A percentile compares a stretch with the other conserved stretches of the same genome.
Evolutionary conservation across 2,797 vertebrate genomes (phyloP).

Genomic region (Leuciscus waleckii): DNA sequence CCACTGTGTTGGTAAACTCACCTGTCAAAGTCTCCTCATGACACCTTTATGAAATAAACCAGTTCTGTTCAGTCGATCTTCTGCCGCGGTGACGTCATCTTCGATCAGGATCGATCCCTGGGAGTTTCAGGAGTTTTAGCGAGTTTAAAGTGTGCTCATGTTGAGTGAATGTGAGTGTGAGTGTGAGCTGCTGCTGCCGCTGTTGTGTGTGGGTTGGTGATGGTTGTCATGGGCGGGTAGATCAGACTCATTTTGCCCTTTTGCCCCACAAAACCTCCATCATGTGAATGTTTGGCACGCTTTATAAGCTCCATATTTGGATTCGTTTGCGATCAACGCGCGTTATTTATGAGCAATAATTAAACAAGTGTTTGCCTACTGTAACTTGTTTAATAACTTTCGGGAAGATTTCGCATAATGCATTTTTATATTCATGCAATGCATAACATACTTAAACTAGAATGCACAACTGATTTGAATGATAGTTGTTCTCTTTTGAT

Average conservation of each 20-base stretch:
- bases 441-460: background rate
- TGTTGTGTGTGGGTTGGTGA: slow-evolving; percentile 32
- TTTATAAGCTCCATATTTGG: slow-evolving; percentile 14
- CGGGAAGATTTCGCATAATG: background rate
- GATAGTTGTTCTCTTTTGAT: background rate
- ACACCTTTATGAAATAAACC: background rate
- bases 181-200: background rate
- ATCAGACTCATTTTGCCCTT: slow-evolving; percentile 46
- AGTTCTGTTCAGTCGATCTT: background rate
- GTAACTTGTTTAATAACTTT: background rate
- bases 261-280: slow-evolving; percentile 36
- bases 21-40: background rate
- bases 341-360: background rate
- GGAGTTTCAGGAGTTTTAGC: background rate
- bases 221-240: slow-evolving; percentile 52
- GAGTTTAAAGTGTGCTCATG: background rate
- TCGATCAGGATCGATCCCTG: background rate
- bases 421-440: background rate
- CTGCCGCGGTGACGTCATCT: slow-evolving; percentile 11
- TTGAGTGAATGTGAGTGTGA: background rate
- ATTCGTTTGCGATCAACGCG: background rate
- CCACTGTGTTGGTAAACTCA: background rate
- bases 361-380: background rate
- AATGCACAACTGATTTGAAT: background rate
- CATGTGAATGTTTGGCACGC: slow-evolving; percentile 36